Base-by-base conservation (phyloP, 2,113 vertebrate genomes). In the Ceyx margarethae region DNA sequence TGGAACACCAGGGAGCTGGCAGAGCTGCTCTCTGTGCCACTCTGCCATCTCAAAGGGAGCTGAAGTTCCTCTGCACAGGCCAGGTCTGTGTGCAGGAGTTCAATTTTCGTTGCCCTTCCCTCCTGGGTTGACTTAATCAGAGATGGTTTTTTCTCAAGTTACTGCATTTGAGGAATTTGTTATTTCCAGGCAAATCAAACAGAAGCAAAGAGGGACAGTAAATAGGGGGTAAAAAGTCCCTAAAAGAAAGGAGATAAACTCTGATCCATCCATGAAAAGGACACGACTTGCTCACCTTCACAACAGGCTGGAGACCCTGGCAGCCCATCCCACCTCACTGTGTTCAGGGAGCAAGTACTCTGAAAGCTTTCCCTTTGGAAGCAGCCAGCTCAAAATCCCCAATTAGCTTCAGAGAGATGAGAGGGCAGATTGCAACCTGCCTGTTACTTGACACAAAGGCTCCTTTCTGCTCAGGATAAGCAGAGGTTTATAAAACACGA, bases 101-200 rank as follows among this genome's bases (percentile, higher is more conserved):
- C 69, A 96, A 86, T 80, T 93, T 69, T 84, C 89, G 82, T 71
- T 81, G 69, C 82, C 51, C 90, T 93, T 90, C 37, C 66, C 91
- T 96, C 84, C 72, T 85, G 81, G 77, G 42, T 79, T 79, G 71
- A 71, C 65, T 96, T 88, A 85, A 60, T 81, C 85, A 85, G 82
- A 93, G 67, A 92, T 46, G 25, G 22, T 26, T 54, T 85, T 94
- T 88, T 73, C 91, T 93, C 88, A 64, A 28, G 43, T 91, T 85
- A 62, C 65, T 56, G 35, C 15, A 74, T 87, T 78, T 64, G 65
- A 90, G 68, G 65, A 90, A 75, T 80, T 25, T 81, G 67, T 71
- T 77, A 64, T 35, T 73, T 67, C 35, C 29, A 91, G 43, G 72
- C 23, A 94, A 87, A 91, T 74, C 33, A 53, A 89, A 83, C 14